Evolutionary conservation across 2,113 vertebrate species (phyloP), one percentile per base, ranked within the genome.

Genomic region (Argyrosomus japonicus): DNA sequence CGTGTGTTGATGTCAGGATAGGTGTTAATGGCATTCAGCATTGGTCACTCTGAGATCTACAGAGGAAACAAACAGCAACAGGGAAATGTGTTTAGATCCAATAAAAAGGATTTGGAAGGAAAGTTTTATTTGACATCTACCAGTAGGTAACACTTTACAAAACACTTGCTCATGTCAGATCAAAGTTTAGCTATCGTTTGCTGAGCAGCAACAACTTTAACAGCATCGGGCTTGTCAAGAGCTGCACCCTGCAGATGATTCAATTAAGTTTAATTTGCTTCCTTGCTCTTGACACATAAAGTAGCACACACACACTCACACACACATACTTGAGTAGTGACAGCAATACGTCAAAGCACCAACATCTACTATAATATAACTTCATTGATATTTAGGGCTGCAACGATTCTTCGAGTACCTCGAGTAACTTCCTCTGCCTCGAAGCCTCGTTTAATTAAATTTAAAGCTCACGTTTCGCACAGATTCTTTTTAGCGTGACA

Each of bases 1-100:
- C 1, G 14, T 8, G 7, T 4, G 65, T 32, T 36, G 87, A 74
- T 64, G 62, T 50, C 61, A 53, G 50, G 2, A 6, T 73, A 79
- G 75, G 47, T 21, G 43, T 40, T 54, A 71, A 78, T 70, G 77
- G 74, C 82, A 82, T 82, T 91, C 86, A 87, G 63, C 70, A 72
- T 29, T 79, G 80, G 74, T 80, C 68, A 54, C 71, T 82, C 50
- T 48, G 60, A 72, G 76, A 92, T 77, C 93, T 93, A 27, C 36
- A 74, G 81, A 64, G 65, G 73, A 79, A 75, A 68, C 57, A 81
- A 71, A 92, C 84, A 87, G 76, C 71, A 90, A 87, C 25, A 90
- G 58, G 17, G 53, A 64, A 21, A 65, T 0, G 9, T 51, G 36
- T 79, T 76, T 73, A 88, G 72, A 32, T 36, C 64, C 27, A 53